Evolutionary conservation across 2,888 invertebrate species (phyloP), one percentile per base, ranked within the genome.

Genomic region (Nasonovia ribisnigri): DNA sequence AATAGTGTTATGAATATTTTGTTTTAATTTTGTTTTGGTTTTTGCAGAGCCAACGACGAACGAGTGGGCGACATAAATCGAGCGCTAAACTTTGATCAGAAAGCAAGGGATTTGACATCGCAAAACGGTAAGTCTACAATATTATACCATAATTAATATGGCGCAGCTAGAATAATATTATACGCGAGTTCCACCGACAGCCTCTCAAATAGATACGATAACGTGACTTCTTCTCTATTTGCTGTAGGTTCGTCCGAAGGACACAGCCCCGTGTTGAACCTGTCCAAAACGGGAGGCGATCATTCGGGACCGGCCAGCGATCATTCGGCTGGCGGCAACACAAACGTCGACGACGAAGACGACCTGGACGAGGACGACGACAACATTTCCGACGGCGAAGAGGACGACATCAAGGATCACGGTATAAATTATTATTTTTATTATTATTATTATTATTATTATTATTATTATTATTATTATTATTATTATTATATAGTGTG

Each of bases 231-330:
- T n/a, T 36, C 13, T 1, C 1, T n/a, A 84, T 57, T 8, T 29
- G 16, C 29, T 84, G 13, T 36, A 95, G 95, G 95, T 90, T 98
- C 98, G 94, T 98, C 98, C 95, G 98, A 97, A 95, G 98, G 98
- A 93, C 98, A 98, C 96, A 98, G 98, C 97, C 98, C 98, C 94
- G 98, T 98, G 95, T 96, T 98, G 95, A 98, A 98, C 96, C 96
- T 99, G 94, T 98, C 98, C 93, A 98, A 98, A 96, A 98, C 98
- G 94, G 98, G 98, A 92, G 95, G 95, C 36, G 95, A 95, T 93
- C 95, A 95, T 92, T 95, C 95, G 57, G 98, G 98, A 95, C 98
- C 98, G 95, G 96, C 95, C 96, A 96, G 95, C 96, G 96, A 95
- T 95, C 97, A 97, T 87, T 96, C 97, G 67, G 97, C 97, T 88